Evolutionary conservation across 2,797 vertebrate species (phyloP).

Genomic region (Psittacula echo): DNA sequence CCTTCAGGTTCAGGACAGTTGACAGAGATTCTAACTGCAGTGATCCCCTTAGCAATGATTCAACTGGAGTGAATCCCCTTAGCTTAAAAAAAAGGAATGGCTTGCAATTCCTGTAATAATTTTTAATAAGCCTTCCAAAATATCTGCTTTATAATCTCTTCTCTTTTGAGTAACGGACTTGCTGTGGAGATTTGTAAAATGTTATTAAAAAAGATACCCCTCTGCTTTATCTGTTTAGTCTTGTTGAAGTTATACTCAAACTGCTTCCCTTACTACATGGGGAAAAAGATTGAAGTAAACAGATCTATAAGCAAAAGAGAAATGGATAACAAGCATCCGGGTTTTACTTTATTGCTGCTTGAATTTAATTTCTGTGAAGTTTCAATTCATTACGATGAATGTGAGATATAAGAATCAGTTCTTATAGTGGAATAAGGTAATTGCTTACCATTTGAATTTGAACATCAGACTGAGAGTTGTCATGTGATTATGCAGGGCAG

Average conservation of each 20-base stretch:
- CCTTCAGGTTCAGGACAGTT: background rate
- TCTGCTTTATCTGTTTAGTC: background rate
- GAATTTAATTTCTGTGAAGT: background rate
- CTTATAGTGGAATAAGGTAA: background rate
- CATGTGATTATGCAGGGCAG: background rate
- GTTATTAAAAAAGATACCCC: accelerated
- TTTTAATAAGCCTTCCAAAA: background rate
- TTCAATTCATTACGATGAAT: background rate
- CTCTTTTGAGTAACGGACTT: background rate
- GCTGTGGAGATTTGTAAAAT: background rate
- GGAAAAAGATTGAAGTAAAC: background rate
- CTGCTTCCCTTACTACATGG: background rate
- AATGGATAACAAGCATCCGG: background rate
- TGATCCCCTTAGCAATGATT: background rate
- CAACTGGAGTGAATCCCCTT: background rate
- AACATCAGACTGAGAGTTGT: background rate
- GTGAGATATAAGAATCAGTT: background rate
- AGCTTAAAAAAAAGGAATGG: background rate
- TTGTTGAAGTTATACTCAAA: background rate
- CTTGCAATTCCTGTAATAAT: background rate
- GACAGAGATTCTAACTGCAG: background rate
- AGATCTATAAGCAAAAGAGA: background rate
- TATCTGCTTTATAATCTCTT: background rate
- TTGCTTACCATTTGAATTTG: background rate
- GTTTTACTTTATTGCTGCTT: background rate